A percentile compares a stretch with the other conserved stretches of the same genome.
Evolutionary conservation across 2,113 vertebrate genomes (phyloP).

Genomic region (Poicephalus gulielmi): DNA sequence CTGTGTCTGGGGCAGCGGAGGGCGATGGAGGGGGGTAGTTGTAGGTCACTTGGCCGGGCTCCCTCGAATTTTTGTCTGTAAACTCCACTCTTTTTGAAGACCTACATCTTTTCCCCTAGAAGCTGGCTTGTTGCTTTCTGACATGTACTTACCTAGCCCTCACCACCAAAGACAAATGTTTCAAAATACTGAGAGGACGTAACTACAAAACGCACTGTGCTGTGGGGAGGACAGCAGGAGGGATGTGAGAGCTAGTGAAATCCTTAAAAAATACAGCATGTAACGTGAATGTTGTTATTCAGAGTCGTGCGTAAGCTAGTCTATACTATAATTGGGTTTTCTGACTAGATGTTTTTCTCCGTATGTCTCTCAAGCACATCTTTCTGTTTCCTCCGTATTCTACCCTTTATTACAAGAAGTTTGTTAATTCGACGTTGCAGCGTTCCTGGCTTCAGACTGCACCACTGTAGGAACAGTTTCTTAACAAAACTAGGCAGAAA

Average conservation of each 20-base stretch:
- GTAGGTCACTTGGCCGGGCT: background rate
- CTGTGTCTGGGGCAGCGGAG: background rate
- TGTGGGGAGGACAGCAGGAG: background rate
- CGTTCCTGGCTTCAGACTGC: background rate
- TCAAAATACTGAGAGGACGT: constrained; percentile 6
- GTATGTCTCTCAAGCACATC: background rate
- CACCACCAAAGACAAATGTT: constrained; percentile 9
- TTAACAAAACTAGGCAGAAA: constrained; percentile 2
- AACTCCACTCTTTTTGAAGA: constrained; percentile 11
- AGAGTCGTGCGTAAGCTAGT: background rate
- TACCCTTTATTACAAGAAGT: constrained; percentile 5
- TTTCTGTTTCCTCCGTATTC: background rate
- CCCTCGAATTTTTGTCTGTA: background rate
- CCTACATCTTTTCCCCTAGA: background rate
- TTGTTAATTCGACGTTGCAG: background rate
- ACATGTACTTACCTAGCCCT: constrained; percentile 15
- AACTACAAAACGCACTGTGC: background rate
- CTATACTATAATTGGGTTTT: background rate
- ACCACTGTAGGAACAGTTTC: background rate
- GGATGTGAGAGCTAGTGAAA: background rate
- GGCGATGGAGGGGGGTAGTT: background rate
- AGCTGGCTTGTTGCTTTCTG: constrained; percentile 48
- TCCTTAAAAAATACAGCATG: background rate
- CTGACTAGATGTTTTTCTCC: background rate
- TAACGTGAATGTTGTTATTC: background rate